phyloP scores from a whole-genome alignment of 2,113 vertebrate genomes.

The Cettia cetti region DNA sequence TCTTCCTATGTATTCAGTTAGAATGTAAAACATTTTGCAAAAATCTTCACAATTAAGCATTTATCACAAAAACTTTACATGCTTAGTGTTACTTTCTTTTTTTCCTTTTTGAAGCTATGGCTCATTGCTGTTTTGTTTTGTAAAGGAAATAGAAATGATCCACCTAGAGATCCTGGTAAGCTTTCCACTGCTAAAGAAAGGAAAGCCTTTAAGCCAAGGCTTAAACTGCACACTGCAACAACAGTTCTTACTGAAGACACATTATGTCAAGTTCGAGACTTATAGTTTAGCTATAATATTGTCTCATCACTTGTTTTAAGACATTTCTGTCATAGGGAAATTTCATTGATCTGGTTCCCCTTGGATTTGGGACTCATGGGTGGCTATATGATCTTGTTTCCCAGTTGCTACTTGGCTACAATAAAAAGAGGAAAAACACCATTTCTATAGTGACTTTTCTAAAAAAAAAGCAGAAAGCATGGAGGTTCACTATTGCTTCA shows the following conservation, averaged over 20 bases:
- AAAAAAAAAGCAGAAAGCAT: background rate
- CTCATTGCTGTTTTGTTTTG: background rate
- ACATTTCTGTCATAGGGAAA: background rate
- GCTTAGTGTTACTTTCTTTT: background rate
- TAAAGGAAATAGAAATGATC: background rate
- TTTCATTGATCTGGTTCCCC: background rate
- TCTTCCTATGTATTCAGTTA: background rate
- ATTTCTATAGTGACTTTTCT: background rate
- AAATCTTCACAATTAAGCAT: background rate
- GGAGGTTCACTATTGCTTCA: background rate
- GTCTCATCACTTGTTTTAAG: background rate
- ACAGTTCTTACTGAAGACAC: background rate
- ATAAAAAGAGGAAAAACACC: background rate
- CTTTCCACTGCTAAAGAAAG: background rate
- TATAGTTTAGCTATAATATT: background rate
- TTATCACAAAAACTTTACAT: background rate
- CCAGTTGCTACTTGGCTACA: background rate
- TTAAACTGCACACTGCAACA: background rate
- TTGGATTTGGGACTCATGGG: background rate
- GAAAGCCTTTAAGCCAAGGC: background rate
- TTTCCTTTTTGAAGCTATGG: background rate
- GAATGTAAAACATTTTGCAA: background rate
- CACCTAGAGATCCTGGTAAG: background rate
- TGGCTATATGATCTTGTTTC: background rate
- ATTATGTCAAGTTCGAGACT: background rate